Evolutionary conservation across 2,888 invertebrate genomes (phyloP).

Genomic region (Iphiclides podalirius): DNA sequence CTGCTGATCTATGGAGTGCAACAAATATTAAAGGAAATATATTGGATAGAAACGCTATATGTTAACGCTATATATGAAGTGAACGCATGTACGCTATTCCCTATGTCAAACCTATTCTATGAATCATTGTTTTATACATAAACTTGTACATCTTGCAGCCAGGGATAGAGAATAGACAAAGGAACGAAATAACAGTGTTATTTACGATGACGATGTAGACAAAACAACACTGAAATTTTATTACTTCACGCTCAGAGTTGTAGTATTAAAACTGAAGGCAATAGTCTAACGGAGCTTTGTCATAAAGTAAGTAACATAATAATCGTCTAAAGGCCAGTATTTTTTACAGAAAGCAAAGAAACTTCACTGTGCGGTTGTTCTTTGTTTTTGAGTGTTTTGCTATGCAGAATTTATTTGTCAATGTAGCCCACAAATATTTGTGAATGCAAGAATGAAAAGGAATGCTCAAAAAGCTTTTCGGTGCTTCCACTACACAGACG

Average conservation of each 20-base stretch:
- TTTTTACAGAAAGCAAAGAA: slow-evolving; percentile 11
- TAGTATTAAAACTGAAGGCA: slow-evolving; percentile 21
- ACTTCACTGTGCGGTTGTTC: slow-evolving; percentile 4
- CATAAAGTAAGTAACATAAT: slow-evolving; percentile 15
- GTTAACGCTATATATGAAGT: background rate
- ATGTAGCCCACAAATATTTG: slow-evolving; percentile 15
- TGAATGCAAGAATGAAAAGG: slow-evolving; percentile 13
- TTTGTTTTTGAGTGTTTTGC: slow-evolving; percentile 12
- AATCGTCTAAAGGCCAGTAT: slow-evolving; percentile 16
- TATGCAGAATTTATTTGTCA: slow-evolving; percentile 13
- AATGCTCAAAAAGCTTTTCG: slow-evolving; percentile 17
- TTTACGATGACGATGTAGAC: slow-evolving; percentile 23
- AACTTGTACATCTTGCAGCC: slow-evolving; percentile 21
- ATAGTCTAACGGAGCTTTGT: slow-evolving; percentile 17
- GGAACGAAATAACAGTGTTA: slow-evolving; percentile 21
- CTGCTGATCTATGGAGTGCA: slow-evolving; percentile 38
- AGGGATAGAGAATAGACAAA: slow-evolving; percentile 22
- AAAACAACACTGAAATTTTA: slow-evolving; percentile 21
- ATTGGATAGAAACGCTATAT: background rate
- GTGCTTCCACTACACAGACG: slow-evolving; percentile 9
- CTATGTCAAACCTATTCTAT: too few relatives aligned
- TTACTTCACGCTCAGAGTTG: slow-evolving; percentile 23
- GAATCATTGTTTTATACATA: slow-evolving; percentile 20
- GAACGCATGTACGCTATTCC: too few relatives aligned
- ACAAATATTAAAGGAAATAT: slow-evolving; percentile 1